Percentiles rank a stretch among this genome's conserved stretches.
These are phyloP conservation scores for Channallabes apus DNA, from an alignment of 2,797 vertebrate species.

Conservation along the genomic window DNA sequence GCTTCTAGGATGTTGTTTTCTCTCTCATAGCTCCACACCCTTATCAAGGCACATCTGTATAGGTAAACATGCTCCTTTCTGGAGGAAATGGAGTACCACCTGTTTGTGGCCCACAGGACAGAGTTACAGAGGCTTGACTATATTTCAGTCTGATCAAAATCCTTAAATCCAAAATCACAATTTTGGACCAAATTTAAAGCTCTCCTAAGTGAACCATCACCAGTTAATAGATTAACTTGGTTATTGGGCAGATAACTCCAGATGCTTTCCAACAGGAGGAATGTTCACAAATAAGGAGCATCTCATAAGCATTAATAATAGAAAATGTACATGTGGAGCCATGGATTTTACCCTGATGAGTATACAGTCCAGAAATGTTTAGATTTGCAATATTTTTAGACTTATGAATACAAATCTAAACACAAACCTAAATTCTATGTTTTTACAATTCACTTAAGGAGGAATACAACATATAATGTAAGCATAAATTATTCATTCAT, in stretches of 20 bases:
- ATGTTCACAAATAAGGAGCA: conserved; percentile 13
- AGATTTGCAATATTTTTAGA: neutral
- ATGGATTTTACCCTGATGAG: neutral
- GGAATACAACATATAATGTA: neutral
- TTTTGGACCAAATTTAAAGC: neutral
- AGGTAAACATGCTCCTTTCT: conserved; percentile 52
- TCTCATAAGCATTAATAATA: conserved; percentile 26
- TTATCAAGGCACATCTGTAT: conserved; percentile 60
- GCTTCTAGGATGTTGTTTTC: conserved; percentile 65
- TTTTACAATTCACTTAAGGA: neutral
- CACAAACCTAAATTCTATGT: neutral
- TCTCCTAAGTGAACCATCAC: conserved; percentile 36
- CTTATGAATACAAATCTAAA: neutral
- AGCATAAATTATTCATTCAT: too few species aligned
- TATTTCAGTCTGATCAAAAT: neutral
- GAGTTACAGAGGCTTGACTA: conserved; percentile 39
- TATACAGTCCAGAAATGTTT: neutral
- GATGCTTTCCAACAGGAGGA: conserved; percentile 32
- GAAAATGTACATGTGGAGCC: neutral
- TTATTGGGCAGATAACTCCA: conserved; percentile 5
- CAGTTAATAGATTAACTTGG: conserved; percentile 26
- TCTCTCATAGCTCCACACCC: conserved; percentile 61
- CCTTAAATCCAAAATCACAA: conserved; percentile 2
- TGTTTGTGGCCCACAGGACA: conserved; percentile 69
- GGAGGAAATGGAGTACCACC: conserved; percentile 66